Evolutionary conservation across 2,113 vertebrate genomes (phyloP).

Genomic region (Vulpes ferrilata): DNA sequence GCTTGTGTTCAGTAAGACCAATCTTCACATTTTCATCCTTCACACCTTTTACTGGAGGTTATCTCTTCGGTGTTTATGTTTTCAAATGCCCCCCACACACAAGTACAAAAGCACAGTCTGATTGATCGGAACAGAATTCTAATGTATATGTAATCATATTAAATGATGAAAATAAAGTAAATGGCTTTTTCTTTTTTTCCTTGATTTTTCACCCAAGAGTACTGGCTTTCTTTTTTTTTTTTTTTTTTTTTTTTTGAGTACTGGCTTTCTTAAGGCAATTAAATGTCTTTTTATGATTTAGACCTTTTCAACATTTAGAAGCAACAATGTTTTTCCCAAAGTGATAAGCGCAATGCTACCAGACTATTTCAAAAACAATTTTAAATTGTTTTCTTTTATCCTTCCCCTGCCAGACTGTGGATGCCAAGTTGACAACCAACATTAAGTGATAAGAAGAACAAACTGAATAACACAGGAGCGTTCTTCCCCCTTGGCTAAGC

Average conservation of each 20-base stretch:
- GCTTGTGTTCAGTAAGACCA: neutral
- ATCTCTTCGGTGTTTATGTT: neutral
- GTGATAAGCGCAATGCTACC: neutral
- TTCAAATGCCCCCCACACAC: no score
- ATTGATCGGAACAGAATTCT: neutral
- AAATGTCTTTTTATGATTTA: neutral
- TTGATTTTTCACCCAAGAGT: neutral
- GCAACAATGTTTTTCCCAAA: neutral
- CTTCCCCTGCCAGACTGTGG: neutral
- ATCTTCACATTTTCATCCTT: neutral
- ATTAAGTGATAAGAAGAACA: neutral
- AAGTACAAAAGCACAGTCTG: no score
- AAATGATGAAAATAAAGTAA: neutral
- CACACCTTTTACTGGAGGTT: neutral
- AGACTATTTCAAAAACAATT: neutral
- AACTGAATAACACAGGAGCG: neutral
- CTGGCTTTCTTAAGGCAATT: neutral
- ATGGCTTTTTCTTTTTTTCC: neutral
- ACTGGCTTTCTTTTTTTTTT: neutral
- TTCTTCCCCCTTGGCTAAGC: neutral
- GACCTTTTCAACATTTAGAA: neutral
- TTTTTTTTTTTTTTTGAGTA: neutral
- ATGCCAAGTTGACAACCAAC: accelerated
- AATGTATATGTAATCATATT: no score
- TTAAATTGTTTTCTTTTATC: neutral